Conservation (phyloP, 2,797 vertebrate genomes). For the Lacerta agilis region DNA sequence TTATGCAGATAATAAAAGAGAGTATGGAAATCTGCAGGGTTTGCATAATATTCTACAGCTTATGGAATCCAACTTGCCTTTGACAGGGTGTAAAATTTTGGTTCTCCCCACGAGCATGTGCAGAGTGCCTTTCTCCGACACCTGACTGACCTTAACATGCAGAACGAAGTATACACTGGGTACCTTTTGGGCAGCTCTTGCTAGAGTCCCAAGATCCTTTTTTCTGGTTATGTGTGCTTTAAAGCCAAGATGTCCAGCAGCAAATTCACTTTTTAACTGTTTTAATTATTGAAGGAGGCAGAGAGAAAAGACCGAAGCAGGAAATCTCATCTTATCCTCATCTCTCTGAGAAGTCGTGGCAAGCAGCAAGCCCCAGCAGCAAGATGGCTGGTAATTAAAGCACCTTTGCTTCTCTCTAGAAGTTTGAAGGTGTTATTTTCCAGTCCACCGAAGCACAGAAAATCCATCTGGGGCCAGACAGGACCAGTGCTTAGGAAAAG, state of each 20-base stretch:
- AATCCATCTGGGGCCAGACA: conserved; percentile 72
- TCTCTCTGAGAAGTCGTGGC: conserved; percentile 38
- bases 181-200: not conserved
- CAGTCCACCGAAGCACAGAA: conserved; percentile 76
- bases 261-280: conserved; percentile 1
- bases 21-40: not conserved
- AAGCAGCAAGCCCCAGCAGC: conserved; percentile 47
- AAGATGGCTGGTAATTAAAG: conserved; percentile 76
- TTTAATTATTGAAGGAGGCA: conserved; percentile 28
- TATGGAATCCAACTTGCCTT: not conserved
- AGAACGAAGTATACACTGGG: no score
- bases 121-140: not conserved
- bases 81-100: not conserved
- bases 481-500: conserved; percentile 61
- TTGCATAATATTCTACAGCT: no score
- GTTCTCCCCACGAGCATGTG: not conserved
- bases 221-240: not conserved
- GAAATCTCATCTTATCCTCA: conserved; percentile 15
- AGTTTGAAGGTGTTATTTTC: conserved; percentile 77
- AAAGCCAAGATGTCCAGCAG: not conserved
- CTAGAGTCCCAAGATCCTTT: not conserved
- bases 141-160: no score
- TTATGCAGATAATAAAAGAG: not conserved
- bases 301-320: conserved; percentile 1
- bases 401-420: conserved; percentile 68